A percentile compares a stretch with the other conserved stretches of the same genome.
phyloP scores from a whole-genome alignment of 2,888 invertebrate species.

The Polyploca ridens region DNA sequence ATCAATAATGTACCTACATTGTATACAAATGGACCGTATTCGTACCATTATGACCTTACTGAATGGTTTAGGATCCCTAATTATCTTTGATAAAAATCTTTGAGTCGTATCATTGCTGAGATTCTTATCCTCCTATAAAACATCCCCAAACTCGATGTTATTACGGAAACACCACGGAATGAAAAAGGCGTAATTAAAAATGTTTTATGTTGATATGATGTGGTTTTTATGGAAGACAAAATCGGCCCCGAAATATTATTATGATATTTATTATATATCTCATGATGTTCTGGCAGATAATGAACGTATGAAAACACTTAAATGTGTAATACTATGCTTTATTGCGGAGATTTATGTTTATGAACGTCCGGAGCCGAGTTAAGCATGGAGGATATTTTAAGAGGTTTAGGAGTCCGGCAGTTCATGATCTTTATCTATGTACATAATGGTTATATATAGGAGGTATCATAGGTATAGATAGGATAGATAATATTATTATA shows the following conservation, averaged over 20 bases:
- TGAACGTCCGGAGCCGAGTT: slow-evolving; percentile 48
- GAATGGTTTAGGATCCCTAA: too few species aligned
- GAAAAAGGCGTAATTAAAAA: neutral
- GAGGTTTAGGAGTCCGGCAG: slow-evolving; percentile 11
- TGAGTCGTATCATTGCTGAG: neutral
- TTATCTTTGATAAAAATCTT: neutral
- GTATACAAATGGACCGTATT: neutral
- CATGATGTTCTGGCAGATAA: slow-evolving; percentile 30
- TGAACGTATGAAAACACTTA: slow-evolving; percentile 49
- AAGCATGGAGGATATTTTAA: slow-evolving; percentile 28
- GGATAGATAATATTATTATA: neutral
- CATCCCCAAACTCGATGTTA: neutral
- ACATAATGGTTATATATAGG: neutral
- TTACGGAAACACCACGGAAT: neutral
- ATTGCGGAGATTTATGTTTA: slow-evolving; percentile 56
- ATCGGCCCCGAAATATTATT: neutral
- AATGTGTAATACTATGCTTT: slow-evolving; percentile 51
- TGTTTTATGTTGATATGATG: neutral
- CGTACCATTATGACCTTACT: too few species aligned
- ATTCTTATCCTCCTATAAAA: neutral
- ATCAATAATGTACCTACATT: too few species aligned
- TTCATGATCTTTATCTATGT: neutral
- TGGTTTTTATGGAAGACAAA: neutral
- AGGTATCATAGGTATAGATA: neutral
- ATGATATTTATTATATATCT: neutral